phyloP scores from a whole-genome alignment of 2,113 vertebrate species.

The Amazona guildingii region DNA sequence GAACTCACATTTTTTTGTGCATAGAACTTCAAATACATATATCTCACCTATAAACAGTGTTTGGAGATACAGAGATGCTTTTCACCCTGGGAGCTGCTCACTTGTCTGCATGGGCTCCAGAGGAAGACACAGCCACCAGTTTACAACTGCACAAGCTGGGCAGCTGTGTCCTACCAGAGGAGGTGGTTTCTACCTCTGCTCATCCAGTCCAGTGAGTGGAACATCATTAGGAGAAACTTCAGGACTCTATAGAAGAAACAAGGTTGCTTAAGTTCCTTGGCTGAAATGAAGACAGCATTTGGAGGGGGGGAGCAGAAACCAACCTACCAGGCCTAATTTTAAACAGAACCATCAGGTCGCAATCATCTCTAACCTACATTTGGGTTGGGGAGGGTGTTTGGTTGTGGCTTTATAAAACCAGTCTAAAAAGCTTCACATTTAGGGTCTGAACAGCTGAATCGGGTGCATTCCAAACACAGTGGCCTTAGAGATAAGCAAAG shows the following conservation, averaged over 20 bases:
- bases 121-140: background rate
- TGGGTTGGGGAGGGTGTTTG: fast-evolving
- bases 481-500: background rate
- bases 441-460: background rate
- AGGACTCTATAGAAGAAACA: background rate
- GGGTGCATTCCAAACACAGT: background rate
- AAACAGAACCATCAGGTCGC: background rate
- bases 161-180: background rate
- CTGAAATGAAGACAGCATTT: background rate
- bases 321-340: background rate
- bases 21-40: fast-evolving
- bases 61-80: background rate
- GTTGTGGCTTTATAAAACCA: background rate
- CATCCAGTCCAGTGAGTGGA: background rate
- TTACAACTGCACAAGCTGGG: background rate
- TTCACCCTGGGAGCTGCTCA: background rate
- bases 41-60: background rate
- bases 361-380: background rate
- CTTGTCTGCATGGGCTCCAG: background rate
- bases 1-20: background rate
- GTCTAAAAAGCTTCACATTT: background rate
- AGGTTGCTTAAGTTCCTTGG: background rate
- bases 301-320: background rate
- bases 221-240: background rate
- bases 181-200: background rate